These are phyloP conservation scores for Apomyelois bistriatella DNA, from an alignment of 2,888 invertebrate species.

Conservation along the genomic window DNA sequence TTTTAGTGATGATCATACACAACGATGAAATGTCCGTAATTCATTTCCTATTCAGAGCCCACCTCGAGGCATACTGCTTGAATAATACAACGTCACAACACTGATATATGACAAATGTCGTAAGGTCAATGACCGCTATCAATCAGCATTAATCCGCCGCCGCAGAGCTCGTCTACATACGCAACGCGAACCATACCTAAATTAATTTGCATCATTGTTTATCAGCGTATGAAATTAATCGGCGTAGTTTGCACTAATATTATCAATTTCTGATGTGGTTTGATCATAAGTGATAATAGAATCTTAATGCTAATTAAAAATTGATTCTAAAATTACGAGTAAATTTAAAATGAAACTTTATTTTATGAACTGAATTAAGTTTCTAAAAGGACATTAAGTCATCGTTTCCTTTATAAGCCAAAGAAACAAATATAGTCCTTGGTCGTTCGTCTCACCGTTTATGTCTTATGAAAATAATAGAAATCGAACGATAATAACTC, in stretches of 20 bases:
- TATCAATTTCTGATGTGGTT: not conserved
- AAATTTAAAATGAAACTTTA: too few species aligned
- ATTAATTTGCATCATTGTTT: slow-evolving; percentile 14
- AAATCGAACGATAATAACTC: too few species aligned
- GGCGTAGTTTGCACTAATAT: slow-evolving; percentile 4
- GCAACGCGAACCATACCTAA: slow-evolving; percentile 5
- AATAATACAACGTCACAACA: slow-evolving; percentile 5
- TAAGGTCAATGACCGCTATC: slow-evolving; percentile 44
- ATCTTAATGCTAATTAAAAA: not conserved
- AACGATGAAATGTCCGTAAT: not conserved
- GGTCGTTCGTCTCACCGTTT: too few species aligned
- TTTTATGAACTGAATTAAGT: too few species aligned
- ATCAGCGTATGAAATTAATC: slow-evolving; percentile 8
- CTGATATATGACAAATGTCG: slow-evolving; percentile 18
- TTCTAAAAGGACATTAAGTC: too few species aligned
- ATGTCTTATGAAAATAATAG: too few species aligned
- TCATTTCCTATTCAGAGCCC: slow-evolving; percentile 1
- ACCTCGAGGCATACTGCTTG: not conserved
- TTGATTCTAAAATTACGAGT: too few species aligned
- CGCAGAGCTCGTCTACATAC: slow-evolving; percentile 21
- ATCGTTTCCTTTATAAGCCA: too few species aligned
- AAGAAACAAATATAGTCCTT: too few species aligned
- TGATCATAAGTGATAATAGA: not conserved
- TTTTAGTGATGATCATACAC: not conserved
- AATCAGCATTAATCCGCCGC: slow-evolving; percentile 50